A percentile compares a stretch with the other conserved stretches of the same genome.
phyloP scores from a whole-genome alignment of 1,140 invertebrate genomes.

The Harpegnathos saltator region DNA sequence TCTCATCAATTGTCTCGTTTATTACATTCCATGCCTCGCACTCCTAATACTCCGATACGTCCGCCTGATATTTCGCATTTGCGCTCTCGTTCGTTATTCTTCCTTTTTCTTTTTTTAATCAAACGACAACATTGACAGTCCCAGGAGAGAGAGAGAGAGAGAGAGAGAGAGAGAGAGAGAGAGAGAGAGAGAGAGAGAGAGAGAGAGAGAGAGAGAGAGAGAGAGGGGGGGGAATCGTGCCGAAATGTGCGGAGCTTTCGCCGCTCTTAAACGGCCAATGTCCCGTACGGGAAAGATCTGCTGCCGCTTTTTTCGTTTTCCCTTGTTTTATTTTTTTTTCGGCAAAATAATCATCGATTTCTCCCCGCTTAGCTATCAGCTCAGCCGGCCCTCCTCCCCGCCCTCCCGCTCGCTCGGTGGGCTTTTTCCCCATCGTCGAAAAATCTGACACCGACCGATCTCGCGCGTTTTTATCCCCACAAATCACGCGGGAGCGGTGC shows the following conservation, averaged over 20 bases:
- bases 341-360: constrained; percentile 58
- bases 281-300: constrained; percentile 24
- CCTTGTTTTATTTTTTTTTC: too few relatives aligned
- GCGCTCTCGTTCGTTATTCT: constrained; percentile 12
- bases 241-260: constrained; percentile 26
- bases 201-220: not conserved
- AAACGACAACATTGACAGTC: constrained; percentile 7
- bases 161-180: not conserved
- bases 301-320: constrained; percentile 1
- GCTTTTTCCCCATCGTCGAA: constrained; percentile 52
- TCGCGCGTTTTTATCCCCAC: constrained; percentile 52
- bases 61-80: constrained; percentile 30
- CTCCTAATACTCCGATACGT: not conserved
- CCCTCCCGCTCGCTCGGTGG: too few relatives aligned
- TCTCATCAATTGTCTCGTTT: constrained; percentile 15
- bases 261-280: constrained; percentile 15
- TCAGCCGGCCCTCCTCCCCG: constrained; percentile 7
- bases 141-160: not conserved
- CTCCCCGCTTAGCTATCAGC: constrained; percentile 44
- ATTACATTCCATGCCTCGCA: not conserved
- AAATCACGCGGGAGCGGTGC: constrained; percentile 55
- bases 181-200: not conserved
- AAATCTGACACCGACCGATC: constrained; percentile 58
- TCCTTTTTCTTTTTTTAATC: too few relatives aligned
- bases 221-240: constrained; percentile 5